phyloP scores from a whole-genome alignment of 2,888 invertebrate genomes.

The Poecilus cupreus region DNA sequence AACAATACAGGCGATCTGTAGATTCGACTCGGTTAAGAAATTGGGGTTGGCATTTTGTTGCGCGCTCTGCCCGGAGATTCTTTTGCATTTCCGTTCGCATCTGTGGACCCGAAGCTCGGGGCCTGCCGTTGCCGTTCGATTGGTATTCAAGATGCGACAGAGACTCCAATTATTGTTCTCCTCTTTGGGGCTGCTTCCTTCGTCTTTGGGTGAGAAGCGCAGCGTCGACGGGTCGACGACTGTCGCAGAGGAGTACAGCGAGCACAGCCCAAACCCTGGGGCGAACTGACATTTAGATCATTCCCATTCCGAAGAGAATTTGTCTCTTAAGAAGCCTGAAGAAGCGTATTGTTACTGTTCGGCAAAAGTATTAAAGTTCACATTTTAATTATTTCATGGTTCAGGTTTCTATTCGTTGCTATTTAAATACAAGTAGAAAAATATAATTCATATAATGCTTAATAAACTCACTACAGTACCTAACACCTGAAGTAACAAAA shows the following conservation, averaged over 20 bases:
- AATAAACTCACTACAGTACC: too few relatives aligned
- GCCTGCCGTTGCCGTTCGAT: conserved; percentile 62
- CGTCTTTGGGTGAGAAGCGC: conserved; percentile 2
- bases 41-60: conserved; percentile 43
- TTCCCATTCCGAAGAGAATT: too few relatives aligned
- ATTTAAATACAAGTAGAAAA: too few relatives aligned
- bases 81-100: conserved; percentile 59
- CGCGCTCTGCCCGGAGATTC: conserved; percentile 16
- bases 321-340: too few relatives aligned
- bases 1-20: background rate
- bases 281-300: too few relatives aligned
- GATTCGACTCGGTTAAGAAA: conserved; percentile 31
- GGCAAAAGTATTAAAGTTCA: background rate
- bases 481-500: too few relatives aligned
- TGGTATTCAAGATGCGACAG: conserved; percentile 68
- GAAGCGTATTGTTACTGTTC: too few relatives aligned
- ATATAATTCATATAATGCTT: too few relatives aligned
- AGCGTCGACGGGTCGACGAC: background rate
- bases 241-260: background rate
- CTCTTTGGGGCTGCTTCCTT: conserved; percentile 64
- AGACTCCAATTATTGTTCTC: conserved; percentile 68
- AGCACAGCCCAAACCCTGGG: too few relatives aligned
- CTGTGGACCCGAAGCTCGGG: conserved; percentile 29
- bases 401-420: too few relatives aligned
- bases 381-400: too few relatives aligned